Evolutionary conservation across 2,113 vertebrate genomes (phyloP).

Genomic region (Illadopsis cleaveri): DNA sequence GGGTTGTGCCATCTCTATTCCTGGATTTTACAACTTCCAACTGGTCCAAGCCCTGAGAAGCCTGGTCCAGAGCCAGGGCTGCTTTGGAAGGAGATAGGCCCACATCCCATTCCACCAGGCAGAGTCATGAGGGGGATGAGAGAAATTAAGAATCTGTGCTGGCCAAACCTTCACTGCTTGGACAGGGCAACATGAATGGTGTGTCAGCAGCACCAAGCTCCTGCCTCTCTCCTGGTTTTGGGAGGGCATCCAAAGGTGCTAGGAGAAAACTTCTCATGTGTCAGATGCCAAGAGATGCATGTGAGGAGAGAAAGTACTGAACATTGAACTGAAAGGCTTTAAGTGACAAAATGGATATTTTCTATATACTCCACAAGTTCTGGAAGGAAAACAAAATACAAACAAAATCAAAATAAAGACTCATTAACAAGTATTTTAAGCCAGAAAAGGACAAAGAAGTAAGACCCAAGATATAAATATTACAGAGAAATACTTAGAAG

Average conservation of each 20-base stretch:
- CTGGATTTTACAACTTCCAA: neutral
- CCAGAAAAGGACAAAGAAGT: neutral
- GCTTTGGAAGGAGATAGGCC: neutral
- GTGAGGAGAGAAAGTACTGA: neutral
- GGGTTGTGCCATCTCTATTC: neutral
- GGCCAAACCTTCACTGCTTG: rapidly evolving
- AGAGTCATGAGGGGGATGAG: neutral
- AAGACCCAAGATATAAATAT: neutral
- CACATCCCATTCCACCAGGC: neutral
- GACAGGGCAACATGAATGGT: neutral
- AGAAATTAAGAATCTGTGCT: neutral
- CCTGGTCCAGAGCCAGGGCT: neutral
- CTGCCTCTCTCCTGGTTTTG: neutral
- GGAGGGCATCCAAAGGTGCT: neutral
- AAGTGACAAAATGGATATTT: neutral
- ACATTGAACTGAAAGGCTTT: neutral
- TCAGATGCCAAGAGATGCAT: neutral
- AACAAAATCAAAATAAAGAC: neutral
- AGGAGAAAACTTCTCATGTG: neutral
- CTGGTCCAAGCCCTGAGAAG: neutral
- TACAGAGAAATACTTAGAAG: neutral
- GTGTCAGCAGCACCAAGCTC: neutral
- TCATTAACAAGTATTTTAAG: neutral
- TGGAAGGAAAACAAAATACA: neutral
- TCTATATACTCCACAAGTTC: neutral